phyloP scores from a whole-genome alignment of 2,797 vertebrate species.

The Leptoclinus maculatus region DNA sequence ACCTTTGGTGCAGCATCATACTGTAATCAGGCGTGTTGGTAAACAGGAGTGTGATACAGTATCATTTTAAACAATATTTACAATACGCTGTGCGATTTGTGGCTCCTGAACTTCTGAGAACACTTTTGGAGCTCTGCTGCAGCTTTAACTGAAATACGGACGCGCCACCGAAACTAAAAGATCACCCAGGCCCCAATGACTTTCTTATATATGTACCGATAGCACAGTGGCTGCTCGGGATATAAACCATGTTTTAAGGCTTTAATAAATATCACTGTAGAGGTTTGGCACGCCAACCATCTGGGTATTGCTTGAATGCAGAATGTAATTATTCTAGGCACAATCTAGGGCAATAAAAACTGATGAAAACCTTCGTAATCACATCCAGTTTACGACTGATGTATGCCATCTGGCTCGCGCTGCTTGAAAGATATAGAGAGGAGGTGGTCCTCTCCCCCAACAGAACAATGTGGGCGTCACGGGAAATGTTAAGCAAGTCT shows the following conservation, averaged over 20 bases:
- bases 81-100: not conserved
- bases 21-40: not conserved
- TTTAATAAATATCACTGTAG: constrained; percentile 39
- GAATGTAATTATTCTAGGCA: constrained; percentile 71
- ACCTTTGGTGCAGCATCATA: not conserved
- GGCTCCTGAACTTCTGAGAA: not conserved
- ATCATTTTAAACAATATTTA: not conserved
- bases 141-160: not conserved
- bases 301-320: constrained; percentile 36
- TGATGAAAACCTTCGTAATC: constrained; percentile 51
- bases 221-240: constrained; percentile 4
- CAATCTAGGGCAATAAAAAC: constrained; percentile 65
- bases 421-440: constrained; percentile 3
- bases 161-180: not conserved
- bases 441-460: constrained; percentile 7
- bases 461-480: constrained; percentile 7
- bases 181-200: not conserved
- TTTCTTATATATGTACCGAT: not conserved
- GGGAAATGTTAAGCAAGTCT: constrained; percentile 17
- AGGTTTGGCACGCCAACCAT: constrained; percentile 32
- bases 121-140: not conserved
- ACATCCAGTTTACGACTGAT: constrained; percentile 53
- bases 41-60: not conserved
- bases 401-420: constrained; percentile 50
- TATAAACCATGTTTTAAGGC: constrained; percentile 23